These are phyloP conservation scores for Podarcis lilfordi DNA, from an alignment of 2,797 vertebrate genomes.

Conservation along the genomic window DNA sequence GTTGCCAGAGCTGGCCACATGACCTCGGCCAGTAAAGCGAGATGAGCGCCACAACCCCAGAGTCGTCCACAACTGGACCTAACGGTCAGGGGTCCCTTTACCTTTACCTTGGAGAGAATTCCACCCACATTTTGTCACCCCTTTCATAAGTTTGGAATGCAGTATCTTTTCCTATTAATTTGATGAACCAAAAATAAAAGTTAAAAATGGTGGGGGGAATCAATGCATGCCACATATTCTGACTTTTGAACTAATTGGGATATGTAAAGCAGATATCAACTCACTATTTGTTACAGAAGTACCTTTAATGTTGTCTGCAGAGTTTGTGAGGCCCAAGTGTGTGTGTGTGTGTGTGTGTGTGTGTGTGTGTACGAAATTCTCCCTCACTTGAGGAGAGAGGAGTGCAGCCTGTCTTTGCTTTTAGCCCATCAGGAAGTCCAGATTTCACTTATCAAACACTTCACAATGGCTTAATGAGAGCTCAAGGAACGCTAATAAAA, in stretches of 20 bases:
- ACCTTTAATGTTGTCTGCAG: not conserved
- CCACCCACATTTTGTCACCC: no score
- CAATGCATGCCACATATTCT: not conserved
- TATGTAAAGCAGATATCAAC: not conserved
- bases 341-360: not conserved
- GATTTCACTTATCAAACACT: constrained; percentile 68
- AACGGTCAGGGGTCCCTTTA: no score
- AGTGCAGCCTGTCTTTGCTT: constrained; percentile 63
- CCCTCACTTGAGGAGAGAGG: constrained; percentile 52
- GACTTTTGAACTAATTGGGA: not conserved
- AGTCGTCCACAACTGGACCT: no score
- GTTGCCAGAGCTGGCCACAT: no score
- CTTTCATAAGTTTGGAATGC: no score
- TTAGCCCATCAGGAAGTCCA: constrained; percentile 66
- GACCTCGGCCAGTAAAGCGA: no score
- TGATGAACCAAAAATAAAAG: no score
- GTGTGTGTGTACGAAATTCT: constrained; percentile 10
- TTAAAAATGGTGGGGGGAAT: not conserved
- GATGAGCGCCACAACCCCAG: no score
- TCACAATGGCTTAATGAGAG: constrained; percentile 72
- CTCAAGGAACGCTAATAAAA: constrained; percentile 77
- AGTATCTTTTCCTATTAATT: no score
- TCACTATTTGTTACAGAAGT: no score
- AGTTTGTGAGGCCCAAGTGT: not conserved
- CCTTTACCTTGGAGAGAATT: no score